Evolutionary conservation across 2,113 vertebrate species (phyloP).

Genomic region (Podilymbus podiceps): DNA sequence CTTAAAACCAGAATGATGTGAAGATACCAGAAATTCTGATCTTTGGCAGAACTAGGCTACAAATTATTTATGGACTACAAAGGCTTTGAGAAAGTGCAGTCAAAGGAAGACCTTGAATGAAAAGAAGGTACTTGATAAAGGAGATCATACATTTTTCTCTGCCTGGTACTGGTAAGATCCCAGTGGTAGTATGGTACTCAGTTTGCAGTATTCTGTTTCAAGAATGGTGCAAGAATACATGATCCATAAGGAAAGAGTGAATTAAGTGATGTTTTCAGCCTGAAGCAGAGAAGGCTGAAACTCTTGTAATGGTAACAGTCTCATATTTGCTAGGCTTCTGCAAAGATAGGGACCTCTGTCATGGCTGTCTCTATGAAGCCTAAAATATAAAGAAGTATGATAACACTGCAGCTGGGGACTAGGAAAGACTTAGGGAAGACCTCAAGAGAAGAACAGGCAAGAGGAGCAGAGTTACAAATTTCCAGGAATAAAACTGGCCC

Average conservation of each 20-base stretch:
- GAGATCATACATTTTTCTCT: background rate
- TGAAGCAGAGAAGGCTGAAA: background rate
- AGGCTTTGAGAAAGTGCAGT: background rate
- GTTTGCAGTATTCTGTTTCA: background rate
- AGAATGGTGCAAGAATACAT: background rate
- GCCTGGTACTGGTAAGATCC: background rate
- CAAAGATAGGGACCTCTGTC: background rate
- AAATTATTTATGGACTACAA: background rate
- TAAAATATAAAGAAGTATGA: background rate
- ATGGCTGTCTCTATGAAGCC: background rate
- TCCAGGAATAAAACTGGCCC: background rate
- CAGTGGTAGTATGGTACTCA: background rate
- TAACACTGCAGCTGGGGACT: background rate
- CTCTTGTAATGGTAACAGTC: background rate
- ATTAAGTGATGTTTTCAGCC: background rate
- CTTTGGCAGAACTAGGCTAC: background rate
- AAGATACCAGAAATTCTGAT: background rate
- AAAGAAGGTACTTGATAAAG: background rate
- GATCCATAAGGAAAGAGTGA: background rate
- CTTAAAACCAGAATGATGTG: background rate
- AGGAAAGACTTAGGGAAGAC: background rate
- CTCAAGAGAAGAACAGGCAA: background rate
- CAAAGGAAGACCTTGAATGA: background rate
- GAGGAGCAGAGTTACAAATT: background rate
- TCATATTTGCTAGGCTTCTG: background rate